These are phyloP conservation scores for Campoletis raptor DNA, from an alignment of 2,888 invertebrate genomes.

Conservation along the genomic window DNA sequence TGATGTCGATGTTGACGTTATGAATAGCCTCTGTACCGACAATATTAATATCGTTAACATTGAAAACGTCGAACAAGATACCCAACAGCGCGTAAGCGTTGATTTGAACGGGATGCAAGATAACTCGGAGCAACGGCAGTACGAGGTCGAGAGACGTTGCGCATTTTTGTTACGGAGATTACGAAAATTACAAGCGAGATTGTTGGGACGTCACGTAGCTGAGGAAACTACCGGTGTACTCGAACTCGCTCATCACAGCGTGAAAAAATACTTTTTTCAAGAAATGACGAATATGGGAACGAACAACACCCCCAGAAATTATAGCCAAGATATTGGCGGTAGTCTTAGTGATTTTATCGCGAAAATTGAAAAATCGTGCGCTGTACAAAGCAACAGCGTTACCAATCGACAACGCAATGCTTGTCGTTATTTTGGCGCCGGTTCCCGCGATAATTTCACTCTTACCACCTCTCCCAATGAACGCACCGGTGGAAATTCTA, in stretches of 20 bases:
- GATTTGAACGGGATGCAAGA: constrained; percentile 77
- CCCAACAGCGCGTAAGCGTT: constrained; percentile 36
- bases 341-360: constrained; percentile 80
- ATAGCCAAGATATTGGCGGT: constrained; percentile 79
- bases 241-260: constrained; percentile 89
- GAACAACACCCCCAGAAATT: constrained; percentile 74
- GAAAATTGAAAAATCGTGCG: constrained; percentile 82
- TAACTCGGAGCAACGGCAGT: constrained; percentile 85
- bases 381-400: constrained; percentile 82
- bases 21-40: constrained; percentile 79
- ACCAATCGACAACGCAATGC: constrained; percentile 79
- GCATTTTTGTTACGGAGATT: constrained; percentile 91
- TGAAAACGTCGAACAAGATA: constrained; percentile 49
- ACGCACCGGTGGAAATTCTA: constrained; percentile 45
- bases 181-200: constrained; percentile 91
- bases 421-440: constrained; percentile 86
- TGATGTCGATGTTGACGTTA: constrained; percentile 79
- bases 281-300: constrained; percentile 80
- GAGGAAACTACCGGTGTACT: constrained; percentile 92
- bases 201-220: constrained; percentile 91
- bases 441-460: constrained; percentile 82
- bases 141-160: constrained; percentile 89
- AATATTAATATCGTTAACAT: constrained; percentile 75
- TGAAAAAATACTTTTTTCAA: constrained; percentile 83
- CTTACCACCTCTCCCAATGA: constrained; percentile 47